phyloP scores from a whole-genome alignment of 1,140 invertebrate genomes.

The Ctenoplectra terminalis region DNA sequence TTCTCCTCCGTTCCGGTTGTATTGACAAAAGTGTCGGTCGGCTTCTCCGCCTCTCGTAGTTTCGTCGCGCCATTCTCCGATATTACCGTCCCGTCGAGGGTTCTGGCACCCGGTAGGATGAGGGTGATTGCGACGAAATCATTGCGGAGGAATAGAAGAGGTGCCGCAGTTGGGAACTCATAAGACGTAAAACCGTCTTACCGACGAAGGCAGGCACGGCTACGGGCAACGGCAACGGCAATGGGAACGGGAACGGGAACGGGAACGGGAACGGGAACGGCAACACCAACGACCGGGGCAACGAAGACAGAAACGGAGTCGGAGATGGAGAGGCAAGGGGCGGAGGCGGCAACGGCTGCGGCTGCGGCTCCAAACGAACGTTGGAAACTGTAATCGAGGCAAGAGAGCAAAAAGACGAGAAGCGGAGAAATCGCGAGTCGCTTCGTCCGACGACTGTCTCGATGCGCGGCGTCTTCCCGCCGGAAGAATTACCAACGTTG shows the following conservation, averaged over 20 bases:
- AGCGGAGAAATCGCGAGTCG: neutral
- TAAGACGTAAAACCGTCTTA: constrained; percentile 79
- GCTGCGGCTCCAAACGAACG: constrained; percentile 54
- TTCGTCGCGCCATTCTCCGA: constrained; percentile 79
- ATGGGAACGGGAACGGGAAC: neutral
- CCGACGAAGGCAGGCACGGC: constrained; percentile 43
- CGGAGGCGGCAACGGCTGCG: constrained; percentile 16
- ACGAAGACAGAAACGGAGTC: no score
- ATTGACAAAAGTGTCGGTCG: constrained; percentile 83
- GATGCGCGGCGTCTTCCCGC: constrained; percentile 3
- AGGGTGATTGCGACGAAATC: constrained; percentile 82
- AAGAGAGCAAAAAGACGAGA: constrained; percentile 21
- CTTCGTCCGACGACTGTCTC: neutral
- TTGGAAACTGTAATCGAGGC: constrained; percentile 53
- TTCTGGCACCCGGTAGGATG: constrained; percentile 51
- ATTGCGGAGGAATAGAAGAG: constrained; percentile 81
- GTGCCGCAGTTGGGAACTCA: constrained; percentile 81
- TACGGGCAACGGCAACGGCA: neutral
- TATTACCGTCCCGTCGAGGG: constrained; percentile 79
- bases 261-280: neutral
- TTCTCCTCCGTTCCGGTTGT: constrained; percentile 66
- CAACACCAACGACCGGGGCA: neutral
- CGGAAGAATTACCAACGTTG: constrained; percentile 36
- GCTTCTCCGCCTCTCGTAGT: constrained; percentile 71
- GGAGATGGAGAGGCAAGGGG: neutral